Evolutionary conservation across 2,113 vertebrate species (phyloP).

Genomic region (Polypterus bichir): DNA sequence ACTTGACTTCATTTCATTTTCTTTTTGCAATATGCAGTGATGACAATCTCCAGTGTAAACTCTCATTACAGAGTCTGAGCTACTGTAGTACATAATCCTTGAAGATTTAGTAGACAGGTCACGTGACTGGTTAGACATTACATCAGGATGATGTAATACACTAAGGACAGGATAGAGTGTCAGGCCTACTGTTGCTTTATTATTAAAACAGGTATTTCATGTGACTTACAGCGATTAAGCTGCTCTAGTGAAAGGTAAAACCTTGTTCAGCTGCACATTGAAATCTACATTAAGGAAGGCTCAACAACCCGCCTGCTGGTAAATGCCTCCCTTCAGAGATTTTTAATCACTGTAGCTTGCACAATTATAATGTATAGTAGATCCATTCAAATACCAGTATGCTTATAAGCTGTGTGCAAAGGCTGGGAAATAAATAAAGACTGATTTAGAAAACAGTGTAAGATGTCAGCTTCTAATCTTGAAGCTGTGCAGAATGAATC

Average conservation of each 20-base stretch:
- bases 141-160: slow-evolving; percentile 82
- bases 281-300: too few relatives aligned
- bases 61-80: slow-evolving; percentile 66
- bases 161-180: slow-evolving; percentile 61
- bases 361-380: too few relatives aligned
- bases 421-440: too few relatives aligned
- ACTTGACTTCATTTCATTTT: slow-evolving; percentile 11
- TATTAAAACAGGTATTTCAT: neutral
- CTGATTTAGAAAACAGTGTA: too few relatives aligned
- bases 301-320: too few relatives aligned
- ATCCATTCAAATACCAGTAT: too few relatives aligned
- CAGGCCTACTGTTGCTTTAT: slow-evolving; percentile 41
- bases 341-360: too few relatives aligned
- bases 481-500: too few relatives aligned
- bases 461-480: too few relatives aligned
- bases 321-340: too few relatives aligned
- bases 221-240: neutral
- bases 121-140: slow-evolving; percentile 71
- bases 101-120: slow-evolving; percentile 56
- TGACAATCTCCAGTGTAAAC: slow-evolving; percentile 27
- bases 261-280: neutral
- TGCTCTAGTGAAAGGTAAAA: slow-evolving; percentile 1
- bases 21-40: slow-evolving; percentile 37
- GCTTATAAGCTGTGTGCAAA: too few relatives aligned
- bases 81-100: slow-evolving; percentile 57